phyloP scores from a whole-genome alignment of 1,140 invertebrate species.

The Hetaerina americana region DNA sequence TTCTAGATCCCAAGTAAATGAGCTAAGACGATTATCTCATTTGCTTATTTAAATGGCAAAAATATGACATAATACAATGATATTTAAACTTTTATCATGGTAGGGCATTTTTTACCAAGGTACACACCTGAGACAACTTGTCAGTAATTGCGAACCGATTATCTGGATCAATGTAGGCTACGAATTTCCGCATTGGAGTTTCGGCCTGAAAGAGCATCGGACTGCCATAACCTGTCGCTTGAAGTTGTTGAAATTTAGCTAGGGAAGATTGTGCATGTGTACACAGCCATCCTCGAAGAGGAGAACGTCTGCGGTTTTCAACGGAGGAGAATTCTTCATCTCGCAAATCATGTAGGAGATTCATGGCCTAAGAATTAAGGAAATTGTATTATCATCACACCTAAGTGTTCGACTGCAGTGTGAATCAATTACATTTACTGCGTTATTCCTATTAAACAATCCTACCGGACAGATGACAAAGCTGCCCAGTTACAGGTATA shows the following conservation, averaged over 20 bases:
- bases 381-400: too few species aligned
- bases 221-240: conserved; percentile 48
- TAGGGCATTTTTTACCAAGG: neutral
- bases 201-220: conserved; percentile 77
- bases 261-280: conserved; percentile 71
- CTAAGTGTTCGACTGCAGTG: too few species aligned
- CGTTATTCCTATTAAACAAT: neutral
- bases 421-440: too few species aligned
- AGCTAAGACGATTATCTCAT: too few species aligned
- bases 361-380: conserved; percentile 57
- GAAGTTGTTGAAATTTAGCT: conserved; percentile 65
- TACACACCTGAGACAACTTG: conserved; percentile 76
- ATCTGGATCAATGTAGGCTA: conserved; percentile 88
- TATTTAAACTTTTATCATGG: neutral
- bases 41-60: too few species aligned
- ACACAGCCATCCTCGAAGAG: conserved; percentile 81
- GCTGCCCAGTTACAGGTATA: neutral
- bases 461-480: neutral
- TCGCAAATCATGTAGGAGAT: conserved; percentile 71
- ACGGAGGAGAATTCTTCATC: conserved; percentile 60
- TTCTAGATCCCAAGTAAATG: too few species aligned
- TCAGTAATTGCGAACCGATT: conserved; percentile 79
- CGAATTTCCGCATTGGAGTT: conserved; percentile 71
- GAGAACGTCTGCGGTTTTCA: conserved; percentile 68
- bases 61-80: too few species aligned